Evolutionary conservation across 1,140 invertebrate species (phyloP).

Genomic region (Ceratosolen solmsi): DNA sequence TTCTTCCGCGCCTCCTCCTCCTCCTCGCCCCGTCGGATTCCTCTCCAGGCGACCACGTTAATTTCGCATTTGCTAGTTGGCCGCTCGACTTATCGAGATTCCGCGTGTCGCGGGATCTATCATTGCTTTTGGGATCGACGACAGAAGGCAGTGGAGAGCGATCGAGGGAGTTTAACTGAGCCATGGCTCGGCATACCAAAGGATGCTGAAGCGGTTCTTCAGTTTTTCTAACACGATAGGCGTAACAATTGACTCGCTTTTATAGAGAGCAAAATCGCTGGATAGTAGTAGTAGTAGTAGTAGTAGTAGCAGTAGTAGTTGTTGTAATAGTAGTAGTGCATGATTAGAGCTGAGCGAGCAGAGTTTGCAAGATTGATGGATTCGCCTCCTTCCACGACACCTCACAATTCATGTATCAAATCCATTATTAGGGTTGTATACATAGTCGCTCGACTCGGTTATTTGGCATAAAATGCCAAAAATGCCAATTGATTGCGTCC

Average conservation of each 20-base stretch:
- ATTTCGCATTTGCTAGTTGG: neutral
- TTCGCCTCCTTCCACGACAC: neutral
- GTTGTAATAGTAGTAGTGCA: neutral
- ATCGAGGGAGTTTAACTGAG: too few species aligned
- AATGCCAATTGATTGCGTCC: neutral
- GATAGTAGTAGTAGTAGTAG: neutral
- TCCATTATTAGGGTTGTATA: neutral
- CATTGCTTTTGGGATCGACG: neutral
- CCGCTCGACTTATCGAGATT: neutral
- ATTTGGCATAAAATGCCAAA: neutral
- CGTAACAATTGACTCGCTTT: neutral
- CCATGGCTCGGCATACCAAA: neutral
- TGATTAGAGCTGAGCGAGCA: neutral
- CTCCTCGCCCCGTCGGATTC: too few species aligned
- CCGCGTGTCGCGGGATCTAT: neutral
- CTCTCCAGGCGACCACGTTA: neutral
- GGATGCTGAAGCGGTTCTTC: too few species aligned
- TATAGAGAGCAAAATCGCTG: neutral
- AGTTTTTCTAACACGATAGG: neutral
- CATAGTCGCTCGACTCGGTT: too few species aligned
- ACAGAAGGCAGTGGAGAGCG: neutral
- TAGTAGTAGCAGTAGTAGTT: too few species aligned
- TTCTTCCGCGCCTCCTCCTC: neutral
- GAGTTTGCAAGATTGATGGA: slow-evolving; percentile 37
- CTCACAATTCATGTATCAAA: neutral